A percentile compares a stretch with the other conserved stretches of the same genome.
Evolutionary conservation across 2,888 invertebrate species (phyloP).

Genomic region (Falcaria lacertinaria): DNA sequence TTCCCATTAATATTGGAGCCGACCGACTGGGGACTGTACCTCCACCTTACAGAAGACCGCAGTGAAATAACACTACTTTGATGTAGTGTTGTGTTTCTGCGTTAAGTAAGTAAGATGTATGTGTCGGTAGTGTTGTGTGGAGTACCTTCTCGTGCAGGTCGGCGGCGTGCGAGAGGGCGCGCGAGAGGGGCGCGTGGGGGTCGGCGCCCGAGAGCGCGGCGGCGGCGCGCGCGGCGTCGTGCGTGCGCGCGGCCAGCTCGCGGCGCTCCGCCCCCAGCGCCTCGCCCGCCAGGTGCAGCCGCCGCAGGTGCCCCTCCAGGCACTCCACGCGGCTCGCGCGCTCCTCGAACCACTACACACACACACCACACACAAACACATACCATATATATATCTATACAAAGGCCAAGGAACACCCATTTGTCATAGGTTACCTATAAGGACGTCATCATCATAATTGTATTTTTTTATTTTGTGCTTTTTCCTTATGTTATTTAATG

Average conservation of each 20-base stretch:
- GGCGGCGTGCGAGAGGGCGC: conserved; percentile 86
- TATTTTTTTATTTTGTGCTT: no score
- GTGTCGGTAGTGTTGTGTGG: conserved; percentile 85
- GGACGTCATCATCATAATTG: no score
- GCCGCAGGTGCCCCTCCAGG: conserved; percentile 92
- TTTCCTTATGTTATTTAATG: no score
- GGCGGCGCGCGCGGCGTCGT: conserved; percentile 92
- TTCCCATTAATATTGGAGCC: no score
- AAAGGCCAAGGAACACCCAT: no score
- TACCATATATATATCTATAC: not conserved
- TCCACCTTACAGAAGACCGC: no score
- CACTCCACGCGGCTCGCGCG: conserved; percentile 94
- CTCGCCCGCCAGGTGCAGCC: conserved; percentile 92
- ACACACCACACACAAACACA: not conserved
- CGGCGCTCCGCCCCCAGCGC: conserved; percentile 91
- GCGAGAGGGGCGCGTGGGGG: conserved; percentile 93
- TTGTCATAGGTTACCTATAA: no score
- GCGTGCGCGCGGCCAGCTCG: conserved; percentile 88
- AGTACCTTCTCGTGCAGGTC: conserved; percentile 56
- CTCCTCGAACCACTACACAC: conserved; percentile 97
- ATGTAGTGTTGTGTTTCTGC: no score
- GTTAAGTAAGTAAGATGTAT: conserved; percentile 94
- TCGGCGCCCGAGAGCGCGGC: conserved; percentile 93
- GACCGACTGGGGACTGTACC: no score
- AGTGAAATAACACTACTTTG: no score